Base-by-base conservation (phyloP, 53 echinoderm and acorn worm genomes). In the Crossaster papposus region DNA sequence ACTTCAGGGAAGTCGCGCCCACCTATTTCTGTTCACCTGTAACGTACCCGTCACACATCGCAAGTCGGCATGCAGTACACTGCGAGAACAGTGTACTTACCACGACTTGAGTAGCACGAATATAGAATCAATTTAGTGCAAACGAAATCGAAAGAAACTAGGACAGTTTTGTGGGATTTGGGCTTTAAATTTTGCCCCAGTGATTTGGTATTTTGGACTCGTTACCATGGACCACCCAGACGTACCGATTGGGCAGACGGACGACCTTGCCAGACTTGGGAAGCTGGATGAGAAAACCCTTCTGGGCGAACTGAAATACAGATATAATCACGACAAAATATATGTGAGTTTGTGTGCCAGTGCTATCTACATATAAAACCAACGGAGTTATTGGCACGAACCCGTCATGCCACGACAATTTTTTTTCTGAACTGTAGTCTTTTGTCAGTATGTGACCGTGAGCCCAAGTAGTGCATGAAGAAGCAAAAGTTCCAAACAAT, bases 231-330 rank as follows among this genome's bases (percentile, higher is more conserved):
- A 76, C 75, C 28, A n/a, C 62, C 30, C 77, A 23, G 87, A 76
- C 36, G 72, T 62, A 72, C 80, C 88, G 3, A 76, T 92, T n/a
- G 96, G 96, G 32, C 86, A 94, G 51, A 94, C 95, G 11, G 93
- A 95, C 74, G 97, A 97, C 80, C 85, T 97, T 29, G 97, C 97
- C 24, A 91, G 92, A 22, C 81, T 97, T 37, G 78, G 95, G 63
- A 94, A 93, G 75, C 65, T 97, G 63, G 95, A 95, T 77, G 94
- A 97, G 90, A 81, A 86, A 77, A 95, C 90, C 54, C 79, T 97
- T n/a, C 93, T 97, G 33, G 94, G 89, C 35, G 97, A 95, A 65
- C 68, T 97, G 64, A 95, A 92, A 87, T 64, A 89, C 53, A 92
- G 97, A 37, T 97, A 97, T 79, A 58, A 82, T 53, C 71, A 88